phyloP scores from a whole-genome alignment of 1,140 invertebrate species.

The Drosophila repleta region DNA sequence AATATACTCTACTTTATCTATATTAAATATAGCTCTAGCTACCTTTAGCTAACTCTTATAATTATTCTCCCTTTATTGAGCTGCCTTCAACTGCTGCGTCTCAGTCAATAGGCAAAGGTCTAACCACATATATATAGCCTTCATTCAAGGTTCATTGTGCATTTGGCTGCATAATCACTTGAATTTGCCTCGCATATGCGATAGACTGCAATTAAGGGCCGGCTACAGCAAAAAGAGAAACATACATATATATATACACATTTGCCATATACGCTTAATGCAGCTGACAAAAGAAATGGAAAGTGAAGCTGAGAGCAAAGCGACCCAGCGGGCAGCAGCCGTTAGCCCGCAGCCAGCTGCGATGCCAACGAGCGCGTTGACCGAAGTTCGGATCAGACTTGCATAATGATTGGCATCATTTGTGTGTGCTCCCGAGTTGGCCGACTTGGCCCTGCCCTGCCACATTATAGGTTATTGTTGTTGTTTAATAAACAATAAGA shows the following conservation, averaged over 20 bases:
- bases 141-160: slow-evolving; percentile 62
- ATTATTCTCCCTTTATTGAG: slow-evolving; percentile 12
- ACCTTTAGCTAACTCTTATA: background rate
- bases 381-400: slow-evolving; percentile 59
- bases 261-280: slow-evolving; percentile 5
- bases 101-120: slow-evolving; percentile 14
- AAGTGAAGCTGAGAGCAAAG: slow-evolving; percentile 52
- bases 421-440: background rate
- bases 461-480: slow-evolving; percentile 37
- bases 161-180: slow-evolving; percentile 19
- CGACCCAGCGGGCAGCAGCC: slow-evolving; percentile 10
- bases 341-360: slow-evolving; percentile 8
- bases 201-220: slow-evolving; percentile 50
- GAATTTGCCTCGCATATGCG: slow-evolving; percentile 3
- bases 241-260: slow-evolving; percentile 24
- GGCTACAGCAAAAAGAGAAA: slow-evolving; percentile 45
- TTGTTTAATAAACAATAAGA: slow-evolving; percentile 77
- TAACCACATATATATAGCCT: background rate
- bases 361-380: slow-evolving; percentile 63
- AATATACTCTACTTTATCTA: no score
- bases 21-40: background rate
- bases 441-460: no score
- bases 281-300: slow-evolving; percentile 74
- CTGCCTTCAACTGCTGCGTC: background rate
- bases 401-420: slow-evolving; percentile 76